phyloP scores from a whole-genome alignment of 2,888 invertebrate genomes.

The Furcula furcula region DNA sequence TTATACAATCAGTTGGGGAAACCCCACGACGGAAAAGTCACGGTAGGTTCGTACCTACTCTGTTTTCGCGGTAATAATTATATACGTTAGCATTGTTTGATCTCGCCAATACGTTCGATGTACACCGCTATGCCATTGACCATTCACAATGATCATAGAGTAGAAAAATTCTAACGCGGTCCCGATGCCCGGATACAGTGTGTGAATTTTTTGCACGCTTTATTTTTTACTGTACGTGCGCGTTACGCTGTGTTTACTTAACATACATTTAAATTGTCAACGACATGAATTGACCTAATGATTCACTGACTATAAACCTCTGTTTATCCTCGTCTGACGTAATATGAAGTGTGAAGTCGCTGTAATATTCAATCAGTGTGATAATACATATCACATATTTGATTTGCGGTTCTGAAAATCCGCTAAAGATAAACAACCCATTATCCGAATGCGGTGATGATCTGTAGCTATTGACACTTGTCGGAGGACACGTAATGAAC shows the following conservation, averaged over 20 bases:
- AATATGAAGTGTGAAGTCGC: constrained; percentile 51
- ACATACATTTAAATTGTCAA: constrained; percentile 72
- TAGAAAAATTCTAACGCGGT: constrained; percentile 39
- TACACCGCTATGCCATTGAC: no score
- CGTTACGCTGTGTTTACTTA: constrained; percentile 55
- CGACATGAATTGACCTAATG: constrained; percentile 75
- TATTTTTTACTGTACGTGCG: constrained; percentile 37
- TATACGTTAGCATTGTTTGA: constrained; percentile 60
- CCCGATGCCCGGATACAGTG: constrained; percentile 26
- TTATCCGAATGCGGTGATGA: constrained; percentile 4
- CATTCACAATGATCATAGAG: constrained; percentile 47
- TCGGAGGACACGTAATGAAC: constrained; percentile 3
- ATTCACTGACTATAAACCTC: constrained; percentile 72
- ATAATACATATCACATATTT: constrained; percentile 37
- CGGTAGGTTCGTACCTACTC: constrained; percentile 27
- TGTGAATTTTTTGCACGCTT: constrained; percentile 33
- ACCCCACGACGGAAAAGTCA: constrained; percentile 55
- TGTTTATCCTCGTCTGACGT: constrained; percentile 72
- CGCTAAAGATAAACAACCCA: constrained; percentile 12
- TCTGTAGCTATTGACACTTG: constrained; percentile 1
- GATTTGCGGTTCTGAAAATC: constrained; percentile 32
- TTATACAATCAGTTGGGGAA: constrained; percentile 49
- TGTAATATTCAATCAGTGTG: constrained; percentile 36
- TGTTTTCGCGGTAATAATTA: constrained; percentile 63
- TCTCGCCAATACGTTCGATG: constrained; percentile 47